These are phyloP conservation scores for Tapera naevia DNA, from an alignment of 2,797 vertebrate genomes.

Conservation along the genomic window DNA sequence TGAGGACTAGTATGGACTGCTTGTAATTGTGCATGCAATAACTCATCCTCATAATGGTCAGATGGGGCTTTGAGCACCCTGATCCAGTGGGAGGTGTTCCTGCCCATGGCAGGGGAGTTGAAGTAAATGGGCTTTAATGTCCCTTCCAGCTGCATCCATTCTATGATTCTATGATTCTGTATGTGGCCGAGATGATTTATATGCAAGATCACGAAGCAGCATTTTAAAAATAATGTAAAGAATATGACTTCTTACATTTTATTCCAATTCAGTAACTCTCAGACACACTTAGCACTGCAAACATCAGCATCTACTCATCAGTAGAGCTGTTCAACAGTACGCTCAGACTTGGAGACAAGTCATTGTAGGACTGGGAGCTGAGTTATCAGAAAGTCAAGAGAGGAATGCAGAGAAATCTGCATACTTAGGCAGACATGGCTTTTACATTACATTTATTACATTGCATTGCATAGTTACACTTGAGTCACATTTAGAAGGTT, in stretches of 20 bases:
- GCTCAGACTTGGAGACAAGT: background rate
- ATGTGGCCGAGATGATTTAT: background rate
- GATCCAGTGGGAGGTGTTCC: no score
- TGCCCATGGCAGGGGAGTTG: no score
- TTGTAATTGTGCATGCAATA: background rate
- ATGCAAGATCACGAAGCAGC: background rate
- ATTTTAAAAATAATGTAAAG: background rate
- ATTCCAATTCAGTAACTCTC: background rate
- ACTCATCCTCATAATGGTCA: background rate
- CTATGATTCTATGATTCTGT: background rate
- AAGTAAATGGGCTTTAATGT: no score
- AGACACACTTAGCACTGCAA: background rate
- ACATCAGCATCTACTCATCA: background rate
- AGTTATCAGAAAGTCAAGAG: background rate
- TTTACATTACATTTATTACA: background rate
- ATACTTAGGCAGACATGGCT: background rate
- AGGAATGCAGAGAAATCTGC: background rate
- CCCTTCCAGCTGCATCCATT: no score
- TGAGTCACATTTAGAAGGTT: background rate
- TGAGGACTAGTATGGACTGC: background rate
- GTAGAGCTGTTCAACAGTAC: background rate
- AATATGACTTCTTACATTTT: background rate
- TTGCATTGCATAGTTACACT: no score
- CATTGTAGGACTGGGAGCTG: background rate
- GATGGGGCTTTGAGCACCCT: background rate